Base-by-base conservation (phyloP, 2,888 invertebrate species). In the Pocota personata region DNA sequence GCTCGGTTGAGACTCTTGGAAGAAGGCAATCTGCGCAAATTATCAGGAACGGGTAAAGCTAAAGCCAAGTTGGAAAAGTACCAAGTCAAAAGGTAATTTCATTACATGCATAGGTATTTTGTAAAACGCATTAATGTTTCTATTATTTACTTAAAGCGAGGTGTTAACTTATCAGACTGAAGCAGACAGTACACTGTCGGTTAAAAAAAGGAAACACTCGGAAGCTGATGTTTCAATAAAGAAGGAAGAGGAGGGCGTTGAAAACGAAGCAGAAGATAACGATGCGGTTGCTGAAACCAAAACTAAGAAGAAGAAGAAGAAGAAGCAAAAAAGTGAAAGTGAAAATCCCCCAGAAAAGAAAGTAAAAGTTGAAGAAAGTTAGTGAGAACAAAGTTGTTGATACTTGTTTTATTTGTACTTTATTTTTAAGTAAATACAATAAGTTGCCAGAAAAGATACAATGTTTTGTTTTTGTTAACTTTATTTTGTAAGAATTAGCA, bases 1-100 rank as follows among this genome's bases (percentile, higher is more conserved):
- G 94, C 95, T 1, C 94, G 96, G 75, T 91, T 99, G 66, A 92
- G 95, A 87, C 90, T 97, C 84, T 93, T 99, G 52, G 98, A 98
- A 91, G 97, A 97, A 90, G 97, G 97, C 0, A 97, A 97, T 92
- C 90, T 96, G 66, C 94, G 95, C 62, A 94, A 95, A 90, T 94
- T 98, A 82, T 97, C 97, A 88, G 98, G 98, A 2, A 96, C 97
- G 0, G 97, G 97, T 12, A 98, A 97, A 91, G 96, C 96, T 0
- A 96, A 96, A 90, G 96, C 97, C 1, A 97, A 97, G 91, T 97
- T 98, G 91, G 98, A 98, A 89, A 98, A 98, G 93, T 99, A 98
- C 91, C 97, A 98, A 89, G 95, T 90, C 12, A 90, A 93, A 91
- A 90, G 92, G 92, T 92, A 73, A 71, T 0, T 67, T 37, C 12